A percentile compares a stretch with the other conserved stretches of the same genome.
Conservation (phyloP, 2,888 invertebrate genomes). For the Drosophila bunnanda region DNA sequence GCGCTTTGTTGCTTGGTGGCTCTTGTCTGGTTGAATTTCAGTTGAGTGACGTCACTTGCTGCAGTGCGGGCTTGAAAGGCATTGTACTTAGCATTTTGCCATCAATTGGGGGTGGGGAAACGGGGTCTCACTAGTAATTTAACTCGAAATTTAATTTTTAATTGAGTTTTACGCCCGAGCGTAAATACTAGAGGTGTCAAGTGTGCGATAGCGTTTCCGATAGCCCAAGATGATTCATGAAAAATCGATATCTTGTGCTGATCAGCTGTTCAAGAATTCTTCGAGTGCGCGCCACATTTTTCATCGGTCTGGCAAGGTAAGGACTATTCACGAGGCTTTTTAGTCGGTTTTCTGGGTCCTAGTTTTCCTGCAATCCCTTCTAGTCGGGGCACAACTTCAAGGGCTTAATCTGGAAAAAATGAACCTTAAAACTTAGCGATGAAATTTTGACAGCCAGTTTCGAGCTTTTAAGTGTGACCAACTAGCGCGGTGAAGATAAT, state of each 20-base stretch:
- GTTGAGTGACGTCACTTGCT: constrained; percentile 41
- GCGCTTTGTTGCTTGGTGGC: constrained; percentile 20
- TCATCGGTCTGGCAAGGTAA: background rate
- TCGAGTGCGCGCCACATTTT: background rate
- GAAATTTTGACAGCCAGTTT: background rate
- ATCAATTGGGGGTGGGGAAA: constrained; percentile 11
- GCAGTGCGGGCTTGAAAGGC: constrained; percentile 55
- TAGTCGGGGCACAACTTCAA: background rate
- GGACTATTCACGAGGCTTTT: background rate
- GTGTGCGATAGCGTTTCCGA: constrained; percentile 17
- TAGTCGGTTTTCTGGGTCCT: no score
- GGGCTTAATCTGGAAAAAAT: background rate
- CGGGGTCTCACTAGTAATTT: constrained; percentile 61
- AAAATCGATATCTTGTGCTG: constrained; percentile 1
- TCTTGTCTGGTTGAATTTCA: constrained; percentile 28
- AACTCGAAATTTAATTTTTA: constrained; percentile 52
- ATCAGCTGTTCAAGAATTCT: background rate
- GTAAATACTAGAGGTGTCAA: constrained; percentile 38
- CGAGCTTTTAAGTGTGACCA: background rate
- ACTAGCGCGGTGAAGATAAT: background rate
- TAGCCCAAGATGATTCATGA: constrained; percentile 17
- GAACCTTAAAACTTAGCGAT: background rate
- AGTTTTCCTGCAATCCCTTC: no score
- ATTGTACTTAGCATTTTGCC: constrained; percentile 57
- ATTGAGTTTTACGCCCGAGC: constrained; percentile 64